Evolutionary conservation across 2,797 vertebrate species (phyloP).

Genomic region (Poeciliopsis turneri): DNA sequence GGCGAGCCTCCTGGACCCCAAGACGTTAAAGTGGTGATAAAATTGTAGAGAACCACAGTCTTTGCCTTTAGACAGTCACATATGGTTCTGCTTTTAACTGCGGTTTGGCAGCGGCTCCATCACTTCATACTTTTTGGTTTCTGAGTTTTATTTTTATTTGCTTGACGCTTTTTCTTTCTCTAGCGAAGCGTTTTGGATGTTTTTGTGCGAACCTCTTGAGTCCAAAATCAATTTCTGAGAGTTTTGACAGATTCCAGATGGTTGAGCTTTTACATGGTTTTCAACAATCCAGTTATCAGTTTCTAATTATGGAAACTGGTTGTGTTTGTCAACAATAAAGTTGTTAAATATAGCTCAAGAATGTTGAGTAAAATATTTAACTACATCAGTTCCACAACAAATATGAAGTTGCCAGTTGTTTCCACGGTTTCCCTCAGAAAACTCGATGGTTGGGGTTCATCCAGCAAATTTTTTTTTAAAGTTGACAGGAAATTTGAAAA

Average conservation of each 20-base stretch:
- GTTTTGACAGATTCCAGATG: neutral
- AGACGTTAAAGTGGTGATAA: constrained; percentile 51
- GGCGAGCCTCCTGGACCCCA: constrained; percentile 9
- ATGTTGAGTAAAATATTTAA: neutral
- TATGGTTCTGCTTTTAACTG: constrained; percentile 74
- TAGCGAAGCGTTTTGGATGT: constrained; percentile 41
- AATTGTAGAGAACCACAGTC: constrained; percentile 44
- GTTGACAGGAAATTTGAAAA: too few relatives aligned
- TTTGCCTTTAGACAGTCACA: constrained; percentile 55
- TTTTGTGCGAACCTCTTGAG: constrained; percentile 27
- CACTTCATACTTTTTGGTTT: constrained; percentile 64
- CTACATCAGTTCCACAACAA: neutral
- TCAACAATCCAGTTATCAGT: neutral
- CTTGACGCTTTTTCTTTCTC: constrained; percentile 47
- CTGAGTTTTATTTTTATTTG: constrained; percentile 64
- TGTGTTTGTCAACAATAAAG: neutral
- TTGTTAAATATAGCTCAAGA: neutral
- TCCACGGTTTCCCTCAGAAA: too few relatives aligned
- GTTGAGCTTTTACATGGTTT: neutral
- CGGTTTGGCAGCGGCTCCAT: constrained; percentile 69
- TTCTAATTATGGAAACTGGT: neutral
- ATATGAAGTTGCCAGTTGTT: neutral
- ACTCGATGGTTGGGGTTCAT: too few relatives aligned
- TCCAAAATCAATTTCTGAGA: neutral
- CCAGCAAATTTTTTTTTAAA: too few relatives aligned